Base-by-base conservation (phyloP, 1,140 invertebrate genomes). In the Tetragonula clypearis region DNA sequence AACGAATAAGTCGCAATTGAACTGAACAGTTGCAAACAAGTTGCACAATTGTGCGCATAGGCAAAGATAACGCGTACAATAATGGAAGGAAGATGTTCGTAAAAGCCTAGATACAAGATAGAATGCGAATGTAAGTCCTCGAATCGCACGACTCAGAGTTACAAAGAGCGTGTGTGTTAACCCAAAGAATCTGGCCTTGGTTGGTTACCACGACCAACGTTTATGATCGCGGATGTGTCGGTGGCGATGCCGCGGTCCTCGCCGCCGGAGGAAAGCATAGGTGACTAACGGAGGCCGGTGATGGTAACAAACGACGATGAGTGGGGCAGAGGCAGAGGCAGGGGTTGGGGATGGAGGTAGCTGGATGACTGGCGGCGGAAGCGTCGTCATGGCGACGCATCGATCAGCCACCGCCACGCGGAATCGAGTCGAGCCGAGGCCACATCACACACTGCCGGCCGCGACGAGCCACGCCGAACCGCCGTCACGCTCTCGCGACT, bases 311-410 rank as follows among this genome's bases (percentile, higher is more conserved):
- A 90, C 88, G 88, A 82, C 79, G 88, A 90, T 82, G 88, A 89
- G 87, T 74, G 87, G 88, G 86, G 85, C 26, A 55, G 71, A 60
- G 82, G 41, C 30, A 74, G 69, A 60, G 82, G 41, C 30, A 74
- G 69, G 90, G 86, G 92, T 66, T 77, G 91, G 90, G 85, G 90
- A 87, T 90, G 91, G 87, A 95, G 93, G 93, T 92, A 93, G 93
- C 92, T 94, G 94, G 93, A 94, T 94, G 94, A 94, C 94, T 95
- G 92, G 92, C 93, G 93, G 93, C 94, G 94, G 94, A 95, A 95
- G 93, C 94, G 95, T 95, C 92, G 94, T 94, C 95, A 95, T 95
- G 94, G 94, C 93, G 94, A 95, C 94, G 94, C 94, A 95, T 95
- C 95, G 95, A 95, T 95, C 94, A 95, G 94, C 92, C 93, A 91